Conservation (phyloP, 2,888 invertebrate genomes). For the Limnephilus marmoratus region DNA sequence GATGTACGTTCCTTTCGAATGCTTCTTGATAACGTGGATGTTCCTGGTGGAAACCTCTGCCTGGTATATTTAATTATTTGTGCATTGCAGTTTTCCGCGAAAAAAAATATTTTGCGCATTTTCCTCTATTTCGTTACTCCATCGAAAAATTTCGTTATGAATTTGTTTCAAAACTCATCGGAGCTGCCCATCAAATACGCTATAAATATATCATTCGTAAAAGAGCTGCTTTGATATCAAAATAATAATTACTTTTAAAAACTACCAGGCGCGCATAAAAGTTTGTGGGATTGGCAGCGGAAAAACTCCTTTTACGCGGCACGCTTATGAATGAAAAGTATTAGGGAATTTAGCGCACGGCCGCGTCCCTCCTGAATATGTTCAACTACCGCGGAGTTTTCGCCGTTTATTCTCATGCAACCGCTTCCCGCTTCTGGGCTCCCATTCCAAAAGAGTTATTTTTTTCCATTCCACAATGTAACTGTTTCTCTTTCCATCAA, state of each 20-base stretch:
- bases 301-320: not conserved
- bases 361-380: conserved; percentile 16
- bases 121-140: not conserved
- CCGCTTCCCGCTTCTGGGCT: not conserved
- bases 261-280: conserved; percentile 31
- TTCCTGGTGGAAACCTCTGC: no score
- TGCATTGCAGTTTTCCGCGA: not conserved
- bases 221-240: not conserved
- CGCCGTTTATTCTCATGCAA: not conserved
- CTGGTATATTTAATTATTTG: no score
- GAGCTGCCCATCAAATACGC: not conserved
- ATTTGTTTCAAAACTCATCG: not conserved
- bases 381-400: conserved; percentile 19
- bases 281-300: conserved; percentile 10
- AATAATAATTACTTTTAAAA: conserved; percentile 41
- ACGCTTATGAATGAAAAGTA: conserved; percentile 25
- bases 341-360: conserved; percentile 31
- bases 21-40: no score
- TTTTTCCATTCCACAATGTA: conserved; percentile 25
- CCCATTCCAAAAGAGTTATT: not conserved
- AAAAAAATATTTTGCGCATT: not conserved
- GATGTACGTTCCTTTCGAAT: no score
- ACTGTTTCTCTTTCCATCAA: conserved; percentile 2
- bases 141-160: not conserved
- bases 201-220: not conserved